phyloP scores from a whole-genome alignment of 2,888 invertebrate species.

The Drosophila prolongata region DNA sequence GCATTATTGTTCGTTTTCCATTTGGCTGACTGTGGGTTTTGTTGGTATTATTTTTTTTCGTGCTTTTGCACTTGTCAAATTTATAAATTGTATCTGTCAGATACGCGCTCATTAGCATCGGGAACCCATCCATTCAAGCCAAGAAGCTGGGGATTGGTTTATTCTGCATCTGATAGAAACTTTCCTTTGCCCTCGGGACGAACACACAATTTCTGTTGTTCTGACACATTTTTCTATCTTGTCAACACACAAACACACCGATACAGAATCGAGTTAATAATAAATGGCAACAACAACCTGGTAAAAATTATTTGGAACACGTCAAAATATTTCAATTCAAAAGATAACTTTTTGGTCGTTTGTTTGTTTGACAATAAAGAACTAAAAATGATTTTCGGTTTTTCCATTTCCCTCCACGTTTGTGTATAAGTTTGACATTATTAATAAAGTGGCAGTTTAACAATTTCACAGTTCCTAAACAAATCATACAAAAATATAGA shows the following conservation, averaged over 20 bases:
- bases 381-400: slow-evolving; percentile 65
- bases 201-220: slow-evolving; percentile 41
- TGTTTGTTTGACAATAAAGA: slow-evolving; percentile 73
- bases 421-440: slow-evolving; percentile 60
- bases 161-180: slow-evolving; percentile 38
- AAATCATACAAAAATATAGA: slow-evolving; percentile 56
- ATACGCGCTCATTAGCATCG: slow-evolving; percentile 80
- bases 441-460: slow-evolving; percentile 81
- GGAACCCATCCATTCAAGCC: slow-evolving; percentile 40
- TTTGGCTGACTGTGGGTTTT: slow-evolving; percentile 48
- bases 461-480: slow-evolving; percentile 81
- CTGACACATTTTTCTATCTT: slow-evolving; percentile 46
- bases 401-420: slow-evolving; percentile 15
- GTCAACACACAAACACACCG: slow-evolving; percentile 23
- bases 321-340: slow-evolving; percentile 80
- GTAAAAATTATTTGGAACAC: slow-evolving; percentile 68
- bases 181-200: slow-evolving; percentile 37
- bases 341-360: slow-evolving; percentile 55
- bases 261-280: slow-evolving; percentile 72
- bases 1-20: slow-evolving; percentile 57
- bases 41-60: slow-evolving; percentile 16
- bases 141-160: slow-evolving; percentile 29
- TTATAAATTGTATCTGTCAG: slow-evolving; percentile 79
- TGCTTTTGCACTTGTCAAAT: slow-evolving; percentile 61
- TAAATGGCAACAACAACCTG: slow-evolving; percentile 56